These are phyloP conservation scores for Bursaphelenchus okinawaensis DNA, from an alignment of 2,888 invertebrate species.

Conservation along the genomic window DNA sequence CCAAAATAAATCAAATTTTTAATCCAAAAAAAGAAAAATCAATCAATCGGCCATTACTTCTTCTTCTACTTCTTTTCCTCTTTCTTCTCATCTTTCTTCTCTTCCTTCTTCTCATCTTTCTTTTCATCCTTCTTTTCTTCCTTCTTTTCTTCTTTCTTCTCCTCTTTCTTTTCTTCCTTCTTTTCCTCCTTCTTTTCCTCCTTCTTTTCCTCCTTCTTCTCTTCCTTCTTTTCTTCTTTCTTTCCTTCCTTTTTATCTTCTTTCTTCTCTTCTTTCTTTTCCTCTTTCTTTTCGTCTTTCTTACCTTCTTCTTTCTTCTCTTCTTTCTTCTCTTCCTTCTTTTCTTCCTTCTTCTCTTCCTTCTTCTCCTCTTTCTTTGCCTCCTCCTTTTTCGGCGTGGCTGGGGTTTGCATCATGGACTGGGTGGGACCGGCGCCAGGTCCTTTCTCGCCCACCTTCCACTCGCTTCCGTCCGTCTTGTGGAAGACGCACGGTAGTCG, in stretches of 20 bases:
- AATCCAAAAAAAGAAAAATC: too few species aligned
- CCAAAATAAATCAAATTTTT: too few species aligned
- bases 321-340: neutral
- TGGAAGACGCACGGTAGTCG: constrained; percentile 27
- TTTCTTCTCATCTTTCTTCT: neutral
- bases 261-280: neutral
- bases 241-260: neutral
- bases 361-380: neutral
- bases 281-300: neutral
- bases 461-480: constrained; percentile 19
- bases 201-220: neutral
- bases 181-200: constrained; percentile 12
- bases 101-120: neutral
- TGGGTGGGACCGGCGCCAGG: neutral
- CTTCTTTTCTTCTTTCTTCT: constrained; percentile 13
- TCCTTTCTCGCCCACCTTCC: neutral
- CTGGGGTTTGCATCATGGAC: neutral
- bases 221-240: neutral
- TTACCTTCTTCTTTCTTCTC: neutral
- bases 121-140: constrained; percentile 13
- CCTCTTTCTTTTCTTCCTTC: constrained; percentile 14
- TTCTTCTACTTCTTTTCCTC: too few species aligned
- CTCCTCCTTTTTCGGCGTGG: neutral
- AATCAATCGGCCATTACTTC: too few species aligned
- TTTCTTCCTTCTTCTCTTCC: neutral